Percentiles rank a stretch among this genome's conserved stretches.
Conservation (phyloP, 2,797 vertebrate species). For the Lutjanus campechanus region DNA sequence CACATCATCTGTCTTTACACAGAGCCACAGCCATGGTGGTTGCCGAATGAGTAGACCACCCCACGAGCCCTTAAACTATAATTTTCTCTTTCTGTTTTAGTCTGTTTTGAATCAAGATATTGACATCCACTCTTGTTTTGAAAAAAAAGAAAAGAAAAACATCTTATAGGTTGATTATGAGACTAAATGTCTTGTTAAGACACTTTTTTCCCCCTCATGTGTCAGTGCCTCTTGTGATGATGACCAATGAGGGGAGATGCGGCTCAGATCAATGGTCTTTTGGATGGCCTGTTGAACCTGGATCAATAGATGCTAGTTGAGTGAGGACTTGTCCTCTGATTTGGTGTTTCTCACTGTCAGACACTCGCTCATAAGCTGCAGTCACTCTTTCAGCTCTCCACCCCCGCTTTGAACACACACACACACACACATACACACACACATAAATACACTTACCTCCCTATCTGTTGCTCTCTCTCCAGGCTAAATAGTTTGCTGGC, state of each 20-base stretch:
- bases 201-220: slow-evolving; percentile 16
- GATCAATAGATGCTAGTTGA: slow-evolving; percentile 80
- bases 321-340: slow-evolving; percentile 76
- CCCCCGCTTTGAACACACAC: slow-evolving; percentile 41
- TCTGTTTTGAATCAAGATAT: background rate
- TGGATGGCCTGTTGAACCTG: slow-evolving; percentile 80
- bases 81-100: background rate
- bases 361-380: slow-evolving; percentile 72
- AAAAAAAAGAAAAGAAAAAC: background rate
- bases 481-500: slow-evolving; percentile 73
- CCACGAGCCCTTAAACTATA: background rate
- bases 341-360: slow-evolving; percentile 75
- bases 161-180: slow-evolving; percentile 11
- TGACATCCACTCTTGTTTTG: background rate
- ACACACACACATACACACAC: slow-evolving; percentile 35
- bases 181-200: slow-evolving; percentile 31
- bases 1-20: no score
- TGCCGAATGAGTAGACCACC: background rate
- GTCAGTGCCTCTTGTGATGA: slow-evolving; percentile 68
- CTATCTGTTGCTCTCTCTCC: slow-evolving; percentile 56
- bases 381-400: slow-evolving; percentile 62
- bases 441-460: slow-evolving; percentile 41
- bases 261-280: slow-evolving; percentile 80
- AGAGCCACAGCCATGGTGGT: background rate
- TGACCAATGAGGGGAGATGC: slow-evolving; percentile 77